These are phyloP conservation scores for Drosophila paramelanica DNA, from an alignment of 2,888 invertebrate species.

Conservation along the genomic window DNA sequence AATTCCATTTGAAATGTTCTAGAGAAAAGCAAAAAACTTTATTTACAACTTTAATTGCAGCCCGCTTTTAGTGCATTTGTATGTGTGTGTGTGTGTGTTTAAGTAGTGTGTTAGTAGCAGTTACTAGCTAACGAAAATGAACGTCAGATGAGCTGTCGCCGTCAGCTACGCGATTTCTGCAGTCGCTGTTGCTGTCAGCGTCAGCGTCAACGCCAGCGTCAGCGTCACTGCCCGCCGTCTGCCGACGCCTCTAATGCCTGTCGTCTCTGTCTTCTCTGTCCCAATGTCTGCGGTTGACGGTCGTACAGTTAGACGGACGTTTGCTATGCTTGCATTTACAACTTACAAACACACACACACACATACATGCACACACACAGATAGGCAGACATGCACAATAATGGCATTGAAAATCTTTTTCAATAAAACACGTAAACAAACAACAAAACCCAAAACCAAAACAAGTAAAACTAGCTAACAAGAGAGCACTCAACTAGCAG, in stretches of 20 bases:
- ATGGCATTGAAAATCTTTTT: conserved; percentile 80
- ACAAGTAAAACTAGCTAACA: conserved; percentile 50
- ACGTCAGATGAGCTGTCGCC: conserved; percentile 65
- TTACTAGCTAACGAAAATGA: conserved; percentile 32
- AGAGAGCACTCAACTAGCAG: conserved; percentile 16
- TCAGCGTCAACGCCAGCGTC: conserved; percentile 12
- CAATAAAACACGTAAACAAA: conserved; percentile 80
- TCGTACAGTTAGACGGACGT: conserved; percentile 79
- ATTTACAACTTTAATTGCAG: conserved; percentile 5
- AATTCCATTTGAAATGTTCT: no score
- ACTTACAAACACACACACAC: conserved; percentile 56
- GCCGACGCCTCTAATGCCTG: conserved; percentile 65
- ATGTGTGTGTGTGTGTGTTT: neutral
- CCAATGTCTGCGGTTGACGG: conserved; percentile 77
- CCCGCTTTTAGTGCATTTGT: neutral
- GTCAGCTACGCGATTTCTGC: conserved; percentile 27
- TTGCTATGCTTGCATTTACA: conserved; percentile 78
- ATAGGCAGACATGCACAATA: conserved; percentile 61
- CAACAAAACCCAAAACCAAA: conserved; percentile 72
- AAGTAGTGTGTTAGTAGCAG: conserved; percentile 34
- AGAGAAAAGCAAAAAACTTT: no score
- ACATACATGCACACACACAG: conserved; percentile 39
- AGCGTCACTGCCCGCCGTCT: conserved; percentile 46
- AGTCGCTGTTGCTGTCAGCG: conserved; percentile 37
- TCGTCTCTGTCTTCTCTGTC: conserved; percentile 59